Evolutionary conservation across 2,797 vertebrate species (phyloP), one percentile per base, ranked within the genome.

Genomic region (Semaprochilodus insignis): DNA sequence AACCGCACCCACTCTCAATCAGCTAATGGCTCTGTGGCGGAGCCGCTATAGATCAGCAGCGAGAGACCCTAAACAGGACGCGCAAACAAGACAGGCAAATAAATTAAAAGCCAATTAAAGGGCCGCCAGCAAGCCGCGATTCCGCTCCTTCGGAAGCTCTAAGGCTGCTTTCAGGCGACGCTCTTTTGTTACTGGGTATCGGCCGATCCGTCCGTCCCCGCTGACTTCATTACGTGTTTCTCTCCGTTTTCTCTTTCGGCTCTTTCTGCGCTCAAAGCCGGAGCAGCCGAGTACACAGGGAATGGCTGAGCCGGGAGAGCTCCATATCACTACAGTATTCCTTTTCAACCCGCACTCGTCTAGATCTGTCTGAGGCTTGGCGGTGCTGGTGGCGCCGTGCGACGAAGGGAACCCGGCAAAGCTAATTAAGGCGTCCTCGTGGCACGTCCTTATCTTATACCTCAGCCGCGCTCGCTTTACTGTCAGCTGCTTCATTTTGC

Each of bases 201-300:
- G 87, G 90, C 85, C 83, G 81, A 84, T 81, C 78, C 88, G 84
- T 78, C 81, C 84, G 72, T 88, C 88, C 88, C 86, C n/a, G 59
- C 83, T 86, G 90, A 89, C 85, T 91, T 93, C 89, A 88, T 92
- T 92, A 92, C 85, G 81, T 77, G 88, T 87, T 67, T 88, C 81
- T 72, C 81, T 82, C 81, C 81, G 82, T 73, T 57, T 87, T 84
- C 78, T 89, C 87, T 88, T 83, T 10, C 44, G 1, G 44, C 44
- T 48, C 10, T 48, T 69, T 59, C 36, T 57, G 55, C 40, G 14
- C 55, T 54, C 62, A 23, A 82, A 88, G 88, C 81, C 36, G 52
- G 25, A 79, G 78, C 73, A 76, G 80, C 81, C 78, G 88, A 83
- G 74, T 81, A 83, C 80, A 86, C 80, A 88, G 83, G 77, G 81